phyloP scores from a whole-genome alignment of 2,797 vertebrate genomes.

The Sebastes vulpes region DNA sequence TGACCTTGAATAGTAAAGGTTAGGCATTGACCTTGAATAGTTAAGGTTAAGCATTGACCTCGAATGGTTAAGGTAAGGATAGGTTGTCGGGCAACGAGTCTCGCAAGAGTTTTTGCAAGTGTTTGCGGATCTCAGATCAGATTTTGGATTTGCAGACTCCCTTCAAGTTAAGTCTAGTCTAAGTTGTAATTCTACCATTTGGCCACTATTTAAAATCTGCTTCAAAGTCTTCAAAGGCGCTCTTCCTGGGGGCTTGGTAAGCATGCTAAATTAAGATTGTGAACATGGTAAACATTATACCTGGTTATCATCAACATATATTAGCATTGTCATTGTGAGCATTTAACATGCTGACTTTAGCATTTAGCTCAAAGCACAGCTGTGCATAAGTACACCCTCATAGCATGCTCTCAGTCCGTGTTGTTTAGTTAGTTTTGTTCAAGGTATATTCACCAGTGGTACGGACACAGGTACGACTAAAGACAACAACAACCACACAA shows the following conservation, averaged over 20 bases:
- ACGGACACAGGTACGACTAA: neutral
- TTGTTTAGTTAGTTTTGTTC: neutral
- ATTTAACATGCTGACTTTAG: neutral
- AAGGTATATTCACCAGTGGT: neutral
- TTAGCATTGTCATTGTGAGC: neutral
- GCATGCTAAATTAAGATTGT: neutral
- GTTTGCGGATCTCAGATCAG: accelerated
- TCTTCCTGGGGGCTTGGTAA: neutral
- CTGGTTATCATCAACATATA: neutral
- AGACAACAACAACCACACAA: neutral
- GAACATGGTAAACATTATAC: neutral
- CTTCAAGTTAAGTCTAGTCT: too few relatives aligned
- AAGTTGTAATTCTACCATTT: too few relatives aligned
- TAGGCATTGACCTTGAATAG: too few relatives aligned
- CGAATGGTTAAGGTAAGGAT: too few relatives aligned
- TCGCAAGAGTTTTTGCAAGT: too few relatives aligned
- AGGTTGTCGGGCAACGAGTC: too few relatives aligned
- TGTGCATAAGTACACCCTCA: neutral
- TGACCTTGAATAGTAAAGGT: too few relatives aligned
- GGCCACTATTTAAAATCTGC: too few relatives aligned
- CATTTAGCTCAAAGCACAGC: too few relatives aligned
- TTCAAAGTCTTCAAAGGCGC: too few relatives aligned
- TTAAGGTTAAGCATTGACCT: too few relatives aligned
- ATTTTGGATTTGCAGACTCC: accelerated
- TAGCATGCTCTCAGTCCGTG: neutral